These are phyloP conservation scores for Ditula angustiorana DNA, from an alignment of 2,888 invertebrate species.

Conservation along the genomic window DNA sequence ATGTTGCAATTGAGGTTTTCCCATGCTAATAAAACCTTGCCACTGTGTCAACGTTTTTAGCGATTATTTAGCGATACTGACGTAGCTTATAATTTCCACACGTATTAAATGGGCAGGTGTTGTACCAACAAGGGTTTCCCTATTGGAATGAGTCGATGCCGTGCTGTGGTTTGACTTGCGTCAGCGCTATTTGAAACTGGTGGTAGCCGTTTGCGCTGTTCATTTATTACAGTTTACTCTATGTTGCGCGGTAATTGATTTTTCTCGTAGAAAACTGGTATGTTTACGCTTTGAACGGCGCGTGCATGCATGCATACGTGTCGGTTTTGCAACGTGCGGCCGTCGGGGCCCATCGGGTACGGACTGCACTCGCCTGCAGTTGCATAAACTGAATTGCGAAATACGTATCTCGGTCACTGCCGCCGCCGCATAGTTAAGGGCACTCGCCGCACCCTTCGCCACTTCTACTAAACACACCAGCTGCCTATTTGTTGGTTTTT, in stretches of 20 bases:
- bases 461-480: slow-evolving; percentile 45
- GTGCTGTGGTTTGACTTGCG: not conserved
- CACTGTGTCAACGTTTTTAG: not conserved
- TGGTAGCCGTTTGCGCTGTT: not conserved
- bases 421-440: slow-evolving; percentile 66
- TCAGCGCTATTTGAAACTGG: not conserved
- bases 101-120: too few relatives aligned
- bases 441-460: slow-evolving; percentile 71
- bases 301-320: slow-evolving; percentile 64
- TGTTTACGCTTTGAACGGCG: slow-evolving; percentile 46
- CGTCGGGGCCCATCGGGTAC: slow-evolving; percentile 73
- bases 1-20: not conserved
- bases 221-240: not conserved
- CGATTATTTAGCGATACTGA: not conserved
- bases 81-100: not conserved
- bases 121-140: slow-evolving; percentile 16
- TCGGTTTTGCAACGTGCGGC: slow-evolving; percentile 72
- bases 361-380: slow-evolving; percentile 76
- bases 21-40: not conserved
- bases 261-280: slow-evolving; percentile 45
- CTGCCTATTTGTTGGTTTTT: slow-evolving; percentile 20
- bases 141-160: not conserved
- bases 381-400: slow-evolving; percentile 80
- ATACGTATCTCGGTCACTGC: slow-evolving; percentile 83
- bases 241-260: slow-evolving; percentile 31